Percentiles rank a stretch among this genome's conserved stretches.
These are phyloP conservation scores for Paracyclopina nana DNA, from an alignment of 1,140 invertebrate species.

Conservation along the genomic window DNA sequence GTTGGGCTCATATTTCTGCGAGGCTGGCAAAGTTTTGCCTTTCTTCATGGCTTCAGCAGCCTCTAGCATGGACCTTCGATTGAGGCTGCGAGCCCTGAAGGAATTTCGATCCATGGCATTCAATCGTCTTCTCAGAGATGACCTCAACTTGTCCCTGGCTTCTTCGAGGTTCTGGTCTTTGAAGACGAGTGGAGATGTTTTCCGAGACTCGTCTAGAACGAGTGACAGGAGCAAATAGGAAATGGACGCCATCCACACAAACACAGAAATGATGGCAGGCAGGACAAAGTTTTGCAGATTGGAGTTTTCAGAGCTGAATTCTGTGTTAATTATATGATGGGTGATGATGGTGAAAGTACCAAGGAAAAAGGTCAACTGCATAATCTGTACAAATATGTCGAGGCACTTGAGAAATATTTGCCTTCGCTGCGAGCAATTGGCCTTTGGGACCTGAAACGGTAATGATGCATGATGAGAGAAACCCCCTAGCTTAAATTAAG, in stretches of 20 bases:
- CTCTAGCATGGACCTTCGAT: too few relatives aligned
- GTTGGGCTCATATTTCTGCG: too few relatives aligned
- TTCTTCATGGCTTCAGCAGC: too few relatives aligned
- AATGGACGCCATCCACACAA: slow-evolving; percentile 8
- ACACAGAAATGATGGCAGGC: slow-evolving; percentile 9
- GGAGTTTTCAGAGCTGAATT: not conserved
- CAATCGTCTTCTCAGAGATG: not conserved
- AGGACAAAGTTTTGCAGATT: slow-evolving; percentile 12
- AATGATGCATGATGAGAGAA: too few relatives aligned
- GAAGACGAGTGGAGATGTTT: slow-evolving; percentile 1
- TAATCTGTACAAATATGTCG: slow-evolving; percentile 5
- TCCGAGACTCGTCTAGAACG: not conserved
- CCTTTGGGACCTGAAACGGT: too few relatives aligned
- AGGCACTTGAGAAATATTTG: too few relatives aligned
- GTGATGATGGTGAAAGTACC: slow-evolving; percentile 7
- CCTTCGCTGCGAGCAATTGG: too few relatives aligned
- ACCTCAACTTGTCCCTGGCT: slow-evolving; percentile 3
- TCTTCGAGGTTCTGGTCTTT: not conserved
- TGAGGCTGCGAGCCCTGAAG: not conserved
- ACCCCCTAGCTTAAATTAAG: too few relatives aligned
- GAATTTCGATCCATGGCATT: not conserved
- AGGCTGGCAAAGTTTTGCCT: not conserved
- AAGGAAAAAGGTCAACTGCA: slow-evolving; percentile 4
- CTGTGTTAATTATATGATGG: slow-evolving; percentile 11
- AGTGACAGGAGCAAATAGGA: slow-evolving; percentile 4